Base-by-base conservation (phyloP, 2,113 vertebrate species). In the Cromileptes altivelis region DNA sequence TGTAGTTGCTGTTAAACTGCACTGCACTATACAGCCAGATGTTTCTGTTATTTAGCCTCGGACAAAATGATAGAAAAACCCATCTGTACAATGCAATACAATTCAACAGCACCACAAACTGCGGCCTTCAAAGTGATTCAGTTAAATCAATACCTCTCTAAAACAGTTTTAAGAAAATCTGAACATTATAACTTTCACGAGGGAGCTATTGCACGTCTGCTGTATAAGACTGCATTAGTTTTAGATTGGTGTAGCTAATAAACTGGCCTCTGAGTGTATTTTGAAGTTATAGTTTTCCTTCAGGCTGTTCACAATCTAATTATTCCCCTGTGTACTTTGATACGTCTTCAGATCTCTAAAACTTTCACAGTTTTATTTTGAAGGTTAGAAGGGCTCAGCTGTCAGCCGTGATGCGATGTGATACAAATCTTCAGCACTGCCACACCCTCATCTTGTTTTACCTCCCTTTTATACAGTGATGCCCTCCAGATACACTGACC, bases 401-500 rank as follows among this genome's bases (percentile, higher is more conserved):
- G n/a, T 79, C 61, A 62, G 63, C 47, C 61, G 45, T 58, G 42
- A 78, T 68, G n/a, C 10, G 21, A 70, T 70, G 12, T 30, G 37
- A 78, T 60, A 63, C 8, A 3, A 56, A 33, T 57, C 80, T 60
- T 53, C 71, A 42, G 62, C 61, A 13, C 47, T 30, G 50, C 83
- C 86, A 62, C 82, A 75, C 78, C 87, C 82, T 67, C 63, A 18
- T 67, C 68, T 78, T 55, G 18, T 80, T 75, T 73, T 60, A 87
- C 58, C 56, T 63, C 76, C 61, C 40, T 58, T 88, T 87, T 56
- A 68, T 64, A 15, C 55, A 1, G 49, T 8, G 60, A 67, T 58
- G 67, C 61, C 75, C 88, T 81, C 56, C 64, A 78, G 75, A 82
- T 69, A 85, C 62, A 55, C 65, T 80, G 40, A 65, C 57, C 63